Base-by-base conservation (phyloP, 2,113 vertebrate species). In the Chrysemys picta region DNA sequence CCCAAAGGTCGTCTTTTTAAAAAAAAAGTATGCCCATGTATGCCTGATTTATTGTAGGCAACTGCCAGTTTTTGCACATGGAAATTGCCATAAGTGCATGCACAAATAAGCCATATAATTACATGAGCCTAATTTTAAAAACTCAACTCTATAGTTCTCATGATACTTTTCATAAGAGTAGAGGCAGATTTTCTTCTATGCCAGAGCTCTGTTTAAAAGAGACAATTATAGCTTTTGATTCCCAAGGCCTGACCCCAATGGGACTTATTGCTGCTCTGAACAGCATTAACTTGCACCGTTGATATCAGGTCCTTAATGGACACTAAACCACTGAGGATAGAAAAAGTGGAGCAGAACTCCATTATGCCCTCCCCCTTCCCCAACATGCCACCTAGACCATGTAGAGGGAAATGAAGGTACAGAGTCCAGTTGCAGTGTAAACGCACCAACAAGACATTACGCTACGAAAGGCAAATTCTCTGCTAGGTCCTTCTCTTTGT, bases 401-500 rank as follows among this genome's bases (percentile, higher is more conserved):
- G 38, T 10, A 45, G 24, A n/a, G 19, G 2, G 21, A 24, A 79
- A 6, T 9, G 2, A 16, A 38, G 16, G 42, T 78, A 42, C 2
- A 14, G 25, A 0, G 8, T 56, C 8, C 0, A 10, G 29, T 9
- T 49, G 79, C 27, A 90, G 84, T 57, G 2, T 10, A n/a, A 49
- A 22, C 0, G 0, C 2, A 2, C 31, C 2, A 2, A 2, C 49
- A 54, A 78, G 19, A 22, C 4, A 4, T 29, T 1, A 54, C 52
- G 29, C 17, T 29, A 5, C 31, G 16, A 76, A 45, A 76, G 12
- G 17, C 22, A 19, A 38, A 38, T 22, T 76, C 22, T 62, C 38
- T 35, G 24, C 38, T 62, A 78, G 54, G n/a, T 24, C 27, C 24
- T 45, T 52, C 14, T 3, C 10, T 3, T 1, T 0, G 1, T 83